phyloP scores from a whole-genome alignment of 2,888 invertebrate species.

The Apocheima hispidaria region DNA sequence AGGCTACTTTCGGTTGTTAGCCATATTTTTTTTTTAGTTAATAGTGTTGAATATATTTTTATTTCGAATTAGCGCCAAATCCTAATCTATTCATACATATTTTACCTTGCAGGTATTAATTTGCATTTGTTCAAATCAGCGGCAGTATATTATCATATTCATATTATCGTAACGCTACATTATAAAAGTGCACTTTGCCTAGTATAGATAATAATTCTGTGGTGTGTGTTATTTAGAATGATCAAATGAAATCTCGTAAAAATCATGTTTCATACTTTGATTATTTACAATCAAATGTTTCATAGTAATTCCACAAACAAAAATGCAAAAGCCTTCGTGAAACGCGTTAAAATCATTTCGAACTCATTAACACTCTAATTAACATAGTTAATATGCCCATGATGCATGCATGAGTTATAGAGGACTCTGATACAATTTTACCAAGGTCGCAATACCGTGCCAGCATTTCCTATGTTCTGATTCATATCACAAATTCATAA shows the following conservation, averaged over 20 bases:
- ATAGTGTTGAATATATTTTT: conserved; percentile 3
- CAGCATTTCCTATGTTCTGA: conserved; percentile 36
- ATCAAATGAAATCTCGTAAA: neutral
- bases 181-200: neutral
- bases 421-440: conserved; percentile 54
- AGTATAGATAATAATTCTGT: neutral
- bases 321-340: conserved; percentile 46
- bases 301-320: conserved; percentile 8
- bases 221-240: neutral
- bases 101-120: conserved; percentile 15
- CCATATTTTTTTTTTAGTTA: no score
- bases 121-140: conserved; percentile 25
- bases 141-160: neutral
- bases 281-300: neutral
- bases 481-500: conserved; percentile 31
- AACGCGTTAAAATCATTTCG: conserved; percentile 56
- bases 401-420: conserved; percentile 57
- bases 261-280: neutral
- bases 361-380: conserved; percentile 72
- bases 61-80: neutral
- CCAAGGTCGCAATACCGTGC: conserved; percentile 53
- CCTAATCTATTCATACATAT: conserved; percentile 5
- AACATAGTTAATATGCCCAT: conserved; percentile 67
- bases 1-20: no score
- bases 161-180: neutral